Conservation (phyloP, 2,113 vertebrate genomes). For the Pteropus alecto region DNA sequence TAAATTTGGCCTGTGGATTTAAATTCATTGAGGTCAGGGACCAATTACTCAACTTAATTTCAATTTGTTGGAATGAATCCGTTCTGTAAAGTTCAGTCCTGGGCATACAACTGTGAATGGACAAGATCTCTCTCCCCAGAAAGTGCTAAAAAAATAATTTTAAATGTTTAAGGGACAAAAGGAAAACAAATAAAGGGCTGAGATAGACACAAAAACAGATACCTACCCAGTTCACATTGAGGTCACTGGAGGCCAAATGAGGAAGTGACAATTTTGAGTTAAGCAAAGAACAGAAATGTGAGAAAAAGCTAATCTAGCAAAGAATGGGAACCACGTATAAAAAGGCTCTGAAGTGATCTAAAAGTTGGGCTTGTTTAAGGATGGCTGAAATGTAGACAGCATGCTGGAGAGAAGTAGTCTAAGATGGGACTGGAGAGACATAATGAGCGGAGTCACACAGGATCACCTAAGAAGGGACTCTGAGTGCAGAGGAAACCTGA, state of each 20-base stretch:
- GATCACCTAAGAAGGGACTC: not conserved
- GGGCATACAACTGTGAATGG: not conserved
- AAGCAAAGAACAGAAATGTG: not conserved
- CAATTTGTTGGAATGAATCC: not conserved
- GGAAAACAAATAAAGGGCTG: not conserved
- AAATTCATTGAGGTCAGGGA: not conserved
- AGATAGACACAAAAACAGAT: not conserved
- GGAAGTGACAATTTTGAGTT: not conserved
- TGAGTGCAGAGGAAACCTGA: not conserved
- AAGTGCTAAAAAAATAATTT: not conserved
- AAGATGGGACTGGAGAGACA: not conserved
- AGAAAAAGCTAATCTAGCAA: not conserved
- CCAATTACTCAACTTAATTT: not conserved
- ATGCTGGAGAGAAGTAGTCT: not conserved
- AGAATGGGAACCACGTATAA: not conserved
- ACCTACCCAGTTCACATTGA: not conserved
- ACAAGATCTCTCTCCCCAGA: not conserved
- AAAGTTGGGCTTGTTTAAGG: not conserved
- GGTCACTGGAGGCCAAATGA: not conserved
- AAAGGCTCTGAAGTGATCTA: not conserved
- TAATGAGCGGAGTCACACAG: rapidly evolving
- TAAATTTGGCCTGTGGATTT: not conserved
- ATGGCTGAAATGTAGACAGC: not conserved
- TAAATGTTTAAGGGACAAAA: not conserved
- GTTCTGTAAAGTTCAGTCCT: not conserved